phyloP scores from a whole-genome alignment of 2,113 vertebrate genomes.

The human (Homo sapiens) region DNA sequence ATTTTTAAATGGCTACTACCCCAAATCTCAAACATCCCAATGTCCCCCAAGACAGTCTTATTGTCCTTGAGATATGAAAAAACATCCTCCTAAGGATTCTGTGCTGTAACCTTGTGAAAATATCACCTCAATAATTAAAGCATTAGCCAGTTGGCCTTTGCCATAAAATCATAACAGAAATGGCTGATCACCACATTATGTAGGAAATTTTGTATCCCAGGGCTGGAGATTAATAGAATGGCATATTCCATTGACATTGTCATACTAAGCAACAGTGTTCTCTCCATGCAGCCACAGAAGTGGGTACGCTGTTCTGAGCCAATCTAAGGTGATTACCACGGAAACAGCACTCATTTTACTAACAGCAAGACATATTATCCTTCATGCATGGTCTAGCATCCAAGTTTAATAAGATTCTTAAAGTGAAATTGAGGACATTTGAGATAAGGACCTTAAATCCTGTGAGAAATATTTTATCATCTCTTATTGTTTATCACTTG shows the following conservation, averaged over 20 bases:
- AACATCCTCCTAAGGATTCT: slow-evolving; percentile 39
- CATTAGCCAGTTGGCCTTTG: slow-evolving; percentile 74
- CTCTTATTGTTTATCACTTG: slow-evolving; percentile 45
- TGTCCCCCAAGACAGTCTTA: background rate
- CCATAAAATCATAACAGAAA: slow-evolving; percentile 75
- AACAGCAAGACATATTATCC: slow-evolving; percentile 76
- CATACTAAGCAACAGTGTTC: slow-evolving; percentile 69
- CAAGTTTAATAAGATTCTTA: slow-evolving; percentile 73
- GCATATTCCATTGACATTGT: slow-evolving; percentile 73
- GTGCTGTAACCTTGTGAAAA: slow-evolving; percentile 60
- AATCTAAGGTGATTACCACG: slow-evolving; percentile 74
- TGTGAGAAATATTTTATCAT: slow-evolving; percentile 19
- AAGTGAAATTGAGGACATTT: slow-evolving; percentile 73
- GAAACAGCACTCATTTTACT: slow-evolving; percentile 71
- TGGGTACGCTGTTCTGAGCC: slow-evolving; percentile 76
- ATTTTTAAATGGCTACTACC: background rate
- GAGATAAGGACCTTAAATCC: slow-evolving; percentile 62
- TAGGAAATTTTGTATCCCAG: slow-evolving; percentile 66
- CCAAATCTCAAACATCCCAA: background rate
- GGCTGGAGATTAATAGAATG: slow-evolving; percentile 72
- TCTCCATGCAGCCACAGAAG: slow-evolving; percentile 60
- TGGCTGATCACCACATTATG: slow-evolving; percentile 66
- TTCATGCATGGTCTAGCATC: slow-evolving; percentile 72
- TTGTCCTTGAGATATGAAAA: slow-evolving; percentile 57
- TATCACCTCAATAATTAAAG: slow-evolving; percentile 72